These are phyloP conservation scores for Hirudo medicinalis DNA, from an alignment of 1,140 invertebrate species.

Conservation along the genomic window DNA sequence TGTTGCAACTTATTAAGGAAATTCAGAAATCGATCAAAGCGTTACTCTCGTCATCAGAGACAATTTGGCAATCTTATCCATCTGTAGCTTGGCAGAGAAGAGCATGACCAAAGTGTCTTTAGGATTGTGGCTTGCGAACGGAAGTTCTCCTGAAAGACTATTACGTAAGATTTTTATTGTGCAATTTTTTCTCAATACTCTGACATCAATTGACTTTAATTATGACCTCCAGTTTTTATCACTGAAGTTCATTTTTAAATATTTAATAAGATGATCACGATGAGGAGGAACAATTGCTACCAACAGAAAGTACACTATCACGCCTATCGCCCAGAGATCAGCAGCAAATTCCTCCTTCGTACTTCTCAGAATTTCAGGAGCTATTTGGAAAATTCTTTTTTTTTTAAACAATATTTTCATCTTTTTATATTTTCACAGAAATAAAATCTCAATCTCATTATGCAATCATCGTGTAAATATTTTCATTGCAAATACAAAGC, in stretches of 20 bases:
- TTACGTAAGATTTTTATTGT: no score
- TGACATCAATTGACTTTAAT: no score
- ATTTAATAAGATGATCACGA: neutral
- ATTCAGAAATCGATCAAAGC: no score
- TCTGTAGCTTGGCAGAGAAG: neutral
- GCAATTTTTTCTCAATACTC: no score
- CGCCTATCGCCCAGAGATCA: neutral
- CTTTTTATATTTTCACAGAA: no score
- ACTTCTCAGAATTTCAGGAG: conserved; percentile 9
- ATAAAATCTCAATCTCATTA: no score
- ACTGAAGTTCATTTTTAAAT: no score
- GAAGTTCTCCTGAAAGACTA: neutral
- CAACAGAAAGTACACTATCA: neutral
- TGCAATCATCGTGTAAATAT: no score
- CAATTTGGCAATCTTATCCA: neutral
- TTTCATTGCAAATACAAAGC: no score
- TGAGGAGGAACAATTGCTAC: neutral
- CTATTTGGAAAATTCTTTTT: neutral
- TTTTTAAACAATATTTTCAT: no score
- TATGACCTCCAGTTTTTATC: no score
- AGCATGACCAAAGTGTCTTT: neutral
- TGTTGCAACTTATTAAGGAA: no score
- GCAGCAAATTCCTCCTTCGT: neutral
- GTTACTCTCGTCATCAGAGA: neutral
- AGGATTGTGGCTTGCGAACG: neutral